Evolutionary conservation across 2,113 vertebrate genomes (phyloP).

Genomic region (Cisticola juncidis): DNA sequence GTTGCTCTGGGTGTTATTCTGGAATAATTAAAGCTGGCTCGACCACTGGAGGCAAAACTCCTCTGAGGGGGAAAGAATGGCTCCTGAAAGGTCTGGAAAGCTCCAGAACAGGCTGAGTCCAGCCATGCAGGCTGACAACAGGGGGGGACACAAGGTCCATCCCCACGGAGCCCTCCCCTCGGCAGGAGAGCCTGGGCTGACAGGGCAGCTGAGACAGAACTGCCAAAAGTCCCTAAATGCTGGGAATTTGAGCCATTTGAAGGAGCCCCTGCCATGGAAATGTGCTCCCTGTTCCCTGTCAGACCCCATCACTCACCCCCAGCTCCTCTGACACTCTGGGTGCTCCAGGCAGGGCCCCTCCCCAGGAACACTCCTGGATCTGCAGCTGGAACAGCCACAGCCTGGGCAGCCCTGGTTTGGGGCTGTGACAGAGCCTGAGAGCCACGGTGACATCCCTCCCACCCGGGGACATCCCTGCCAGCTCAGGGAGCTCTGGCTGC

Average conservation of each 20-base stretch:
- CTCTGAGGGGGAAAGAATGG: not conserved
- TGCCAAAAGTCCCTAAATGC: not conserved
- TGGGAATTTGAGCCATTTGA: not conserved
- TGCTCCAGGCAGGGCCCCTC: not conserved
- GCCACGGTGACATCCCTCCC: constrained; percentile 31
- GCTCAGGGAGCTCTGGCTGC: not conserved
- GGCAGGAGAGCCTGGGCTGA: not conserved
- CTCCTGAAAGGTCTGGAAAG: not conserved
- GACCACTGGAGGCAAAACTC: not conserved
- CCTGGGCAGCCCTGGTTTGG: not conserved
- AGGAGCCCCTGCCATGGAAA: not conserved
- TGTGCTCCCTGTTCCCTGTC: not conserved
- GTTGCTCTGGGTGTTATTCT: not conserved
- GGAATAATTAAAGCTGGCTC: not conserved
- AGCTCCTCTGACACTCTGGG: not conserved
- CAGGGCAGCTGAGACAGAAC: not conserved
- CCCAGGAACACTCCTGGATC: not conserved
- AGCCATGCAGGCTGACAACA: not conserved
- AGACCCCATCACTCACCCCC: not conserved
- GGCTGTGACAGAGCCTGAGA: constrained; percentile 18
- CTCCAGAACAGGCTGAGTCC: not conserved
- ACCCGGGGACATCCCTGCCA: not conserved
- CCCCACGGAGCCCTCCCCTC: accelerated
- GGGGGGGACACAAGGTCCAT: not conserved
- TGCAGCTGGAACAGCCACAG: not conserved